Percentiles rank a stretch among this genome's conserved stretches.
phyloP scores from a whole-genome alignment of 2,113 vertebrate genomes.

The Sturnira hondurensis region DNA sequence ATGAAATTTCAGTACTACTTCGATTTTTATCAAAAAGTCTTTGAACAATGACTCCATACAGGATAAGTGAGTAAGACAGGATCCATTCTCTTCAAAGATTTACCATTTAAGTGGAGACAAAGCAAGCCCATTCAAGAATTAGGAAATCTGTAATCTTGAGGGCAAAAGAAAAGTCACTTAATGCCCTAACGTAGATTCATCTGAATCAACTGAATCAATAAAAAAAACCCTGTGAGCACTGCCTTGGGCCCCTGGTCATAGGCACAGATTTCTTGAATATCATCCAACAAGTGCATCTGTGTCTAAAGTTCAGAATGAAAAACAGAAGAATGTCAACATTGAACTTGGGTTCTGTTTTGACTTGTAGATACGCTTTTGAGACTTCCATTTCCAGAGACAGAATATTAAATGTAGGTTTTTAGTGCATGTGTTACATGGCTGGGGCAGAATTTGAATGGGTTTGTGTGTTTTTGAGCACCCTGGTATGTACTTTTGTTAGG shows the following conservation, averaged over 20 bases:
- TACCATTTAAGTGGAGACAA: neutral
- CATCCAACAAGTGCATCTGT: neutral
- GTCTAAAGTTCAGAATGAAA: slow-evolving; percentile 31
- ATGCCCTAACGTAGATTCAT: neutral
- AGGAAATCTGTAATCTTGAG: neutral
- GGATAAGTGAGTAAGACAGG: neutral
- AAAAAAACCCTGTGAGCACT: neutral
- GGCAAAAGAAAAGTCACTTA: neutral
- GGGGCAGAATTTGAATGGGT: neutral
- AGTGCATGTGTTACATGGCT: neutral
- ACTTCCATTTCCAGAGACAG: neutral
- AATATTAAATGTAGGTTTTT: neutral
- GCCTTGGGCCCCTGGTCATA: neutral
- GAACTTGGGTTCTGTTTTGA: neutral
- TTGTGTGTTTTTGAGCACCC: neutral
- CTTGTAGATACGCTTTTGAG: neutral
- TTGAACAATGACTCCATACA: neutral
- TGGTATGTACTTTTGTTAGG: neutral
- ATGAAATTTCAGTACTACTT: neutral
- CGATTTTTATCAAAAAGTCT: neutral
- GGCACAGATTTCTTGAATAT: neutral
- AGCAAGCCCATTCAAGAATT: neutral
- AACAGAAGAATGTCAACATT: neutral
- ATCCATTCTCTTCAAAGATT: neutral
- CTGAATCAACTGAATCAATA: neutral